A percentile compares a stretch with the other conserved stretches of the same genome.
Conservation (phyloP, 2,113 vertebrate species). For the Osmerus eperlanus region DNA sequence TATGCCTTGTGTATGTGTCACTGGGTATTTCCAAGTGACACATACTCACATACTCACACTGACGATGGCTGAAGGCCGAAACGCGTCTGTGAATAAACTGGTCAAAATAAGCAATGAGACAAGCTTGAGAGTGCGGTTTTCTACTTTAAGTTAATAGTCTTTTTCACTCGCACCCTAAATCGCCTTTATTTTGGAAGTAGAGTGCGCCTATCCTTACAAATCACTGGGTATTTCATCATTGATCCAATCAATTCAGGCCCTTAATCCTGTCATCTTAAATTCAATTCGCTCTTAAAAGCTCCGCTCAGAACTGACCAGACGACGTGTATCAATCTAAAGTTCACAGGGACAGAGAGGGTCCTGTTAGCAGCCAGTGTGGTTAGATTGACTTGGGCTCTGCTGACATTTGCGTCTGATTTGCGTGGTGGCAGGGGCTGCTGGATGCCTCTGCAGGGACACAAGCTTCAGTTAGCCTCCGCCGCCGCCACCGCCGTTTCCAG, state of each 20-base stretch:
- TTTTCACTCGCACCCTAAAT: too few relatives aligned
- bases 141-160: too few relatives aligned
- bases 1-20: not conserved
- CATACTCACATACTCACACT: too few relatives aligned
- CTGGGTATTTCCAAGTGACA: not conserved
- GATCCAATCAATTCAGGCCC: not conserved
- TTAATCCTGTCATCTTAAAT: not conserved
- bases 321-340: not conserved
- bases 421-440: too few relatives aligned
- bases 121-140: too few relatives aligned
- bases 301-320: not conserved
- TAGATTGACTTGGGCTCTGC: not conserved
- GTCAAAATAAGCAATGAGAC: too few relatives aligned
- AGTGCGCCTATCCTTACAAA: too few relatives aligned
- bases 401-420: conserved; percentile 1
- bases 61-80: too few relatives aligned
- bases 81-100: too few relatives aligned
- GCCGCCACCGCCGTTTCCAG: not conserved
- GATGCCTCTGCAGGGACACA: too few relatives aligned
- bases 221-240: not conserved
- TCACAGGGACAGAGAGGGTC: not conserved
- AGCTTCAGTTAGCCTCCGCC: not conserved
- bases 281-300: not conserved
- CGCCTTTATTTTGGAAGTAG: too few relatives aligned
- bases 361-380: not conserved